Evolutionary conservation across 2,797 vertebrate genomes (phyloP), one percentile per base, ranked within the genome.

Genomic region (Hirundo rustica): DNA sequence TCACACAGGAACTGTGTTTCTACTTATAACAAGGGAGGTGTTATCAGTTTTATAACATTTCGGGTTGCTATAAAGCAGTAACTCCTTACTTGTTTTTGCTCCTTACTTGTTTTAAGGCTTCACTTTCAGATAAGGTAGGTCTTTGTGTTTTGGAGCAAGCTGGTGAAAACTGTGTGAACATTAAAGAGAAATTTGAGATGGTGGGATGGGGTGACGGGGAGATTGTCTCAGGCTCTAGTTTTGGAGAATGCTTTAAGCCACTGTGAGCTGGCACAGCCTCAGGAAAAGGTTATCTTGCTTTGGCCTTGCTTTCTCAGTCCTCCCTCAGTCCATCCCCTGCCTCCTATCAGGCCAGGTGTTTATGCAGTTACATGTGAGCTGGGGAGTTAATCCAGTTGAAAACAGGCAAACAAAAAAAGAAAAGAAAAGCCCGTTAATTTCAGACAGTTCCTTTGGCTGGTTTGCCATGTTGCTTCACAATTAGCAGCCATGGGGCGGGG

Each of bases 131-230:
- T 93, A 89, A 88, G 75, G 48, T 55, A 48, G 44, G 61, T 30
- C 79, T 82, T 89, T 89, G 80, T 93, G 77, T 74, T 94, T 89
- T 74, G 65, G 42, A 85, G 34, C 32, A 54, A 65, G 70, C 85
- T 54, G 54, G 47, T 61, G 32, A 76, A 79, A 75, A 36, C 79
- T 91, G 13, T 27, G 62, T 79, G 84, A 81, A 87, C 72, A 93
- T 91, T 65, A 66, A 93, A 81, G 91, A 74, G 85, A 70, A 91
- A 92, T 78, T 70, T 75, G 93, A 96, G 89, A 78, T 61, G 44
- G 81, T 66, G 61, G 85, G 87, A 38, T 68, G 79, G 79, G 47
- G 66, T 93, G 89, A 51, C 6, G 0, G 51, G 57, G 76, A 60
- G 84, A 58, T 77, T 89, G 72, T 94, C 68, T 80, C 47, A n/a